Evolutionary conservation across 2,797 vertebrate species (phyloP).

Genomic region (Orestias chungarensis): DNA sequence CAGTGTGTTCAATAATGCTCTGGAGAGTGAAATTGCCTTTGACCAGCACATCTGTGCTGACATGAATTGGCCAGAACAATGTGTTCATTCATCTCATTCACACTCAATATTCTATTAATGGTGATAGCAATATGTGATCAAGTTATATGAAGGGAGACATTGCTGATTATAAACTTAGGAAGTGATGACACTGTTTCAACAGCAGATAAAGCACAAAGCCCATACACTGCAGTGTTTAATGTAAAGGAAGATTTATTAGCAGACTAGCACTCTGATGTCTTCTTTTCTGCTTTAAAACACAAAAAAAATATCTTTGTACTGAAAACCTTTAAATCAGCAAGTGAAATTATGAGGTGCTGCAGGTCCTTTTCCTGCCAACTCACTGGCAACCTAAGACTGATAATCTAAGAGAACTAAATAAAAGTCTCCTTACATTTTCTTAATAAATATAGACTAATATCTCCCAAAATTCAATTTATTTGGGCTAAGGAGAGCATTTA

Average conservation of each 20-base stretch:
- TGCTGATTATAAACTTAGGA: constrained; percentile 36
- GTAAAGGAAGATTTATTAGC: not conserved
- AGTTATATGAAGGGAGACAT: constrained; percentile 42
- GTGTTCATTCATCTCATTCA: constrained; percentile 54
- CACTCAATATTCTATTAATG: constrained; percentile 55
- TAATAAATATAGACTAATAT: not conserved
- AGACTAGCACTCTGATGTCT: not conserved
- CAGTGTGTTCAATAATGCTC: constrained; percentile 66
- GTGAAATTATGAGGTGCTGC: not conserved
- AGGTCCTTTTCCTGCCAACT: not conserved
- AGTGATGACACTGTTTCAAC: constrained; percentile 35
- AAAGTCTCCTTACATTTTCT: not conserved
- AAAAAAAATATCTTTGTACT: not conserved
- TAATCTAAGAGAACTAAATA: not conserved
- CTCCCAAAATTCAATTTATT: not conserved
- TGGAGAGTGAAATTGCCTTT: constrained; percentile 51
- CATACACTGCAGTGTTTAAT: constrained; percentile 1
- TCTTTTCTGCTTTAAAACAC: not conserved
- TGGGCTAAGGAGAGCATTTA: not conserved
- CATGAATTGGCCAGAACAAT: constrained; percentile 15
- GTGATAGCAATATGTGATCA: constrained; percentile 45
- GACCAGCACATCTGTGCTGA: constrained; percentile 36
- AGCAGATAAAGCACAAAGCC: constrained; percentile 1
- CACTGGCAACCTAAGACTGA: not conserved
- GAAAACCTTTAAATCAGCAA: not conserved